phyloP scores from a whole-genome alignment of 2,113 vertebrate species.

The Colistium nudipinnis region DNA sequence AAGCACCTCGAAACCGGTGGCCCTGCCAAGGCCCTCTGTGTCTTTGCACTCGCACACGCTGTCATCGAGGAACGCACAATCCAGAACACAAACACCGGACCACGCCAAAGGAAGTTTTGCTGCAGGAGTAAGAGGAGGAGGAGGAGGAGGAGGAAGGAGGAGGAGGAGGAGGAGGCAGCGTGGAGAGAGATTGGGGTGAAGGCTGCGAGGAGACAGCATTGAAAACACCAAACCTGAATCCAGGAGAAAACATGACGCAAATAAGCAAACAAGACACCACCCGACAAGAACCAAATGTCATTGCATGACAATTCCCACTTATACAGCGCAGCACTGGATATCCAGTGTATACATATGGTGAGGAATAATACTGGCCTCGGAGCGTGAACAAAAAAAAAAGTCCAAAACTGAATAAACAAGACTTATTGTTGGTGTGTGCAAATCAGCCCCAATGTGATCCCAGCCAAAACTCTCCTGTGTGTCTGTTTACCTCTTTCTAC shows the following conservation, averaged over 20 bases:
- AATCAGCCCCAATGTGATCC: too few relatives aligned
- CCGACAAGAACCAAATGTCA: slow-evolving; percentile 54
- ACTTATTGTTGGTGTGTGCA: slow-evolving; percentile 68
- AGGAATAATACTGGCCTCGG: slow-evolving; percentile 67
- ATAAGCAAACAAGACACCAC: slow-evolving; percentile 62
- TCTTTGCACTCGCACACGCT: slow-evolving; percentile 47
- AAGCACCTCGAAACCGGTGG: slow-evolving; percentile 63
- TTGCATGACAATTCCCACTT: slow-evolving; percentile 75
- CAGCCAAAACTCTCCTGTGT: slow-evolving; percentile 39
- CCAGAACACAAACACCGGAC: slow-evolving; percentile 72
- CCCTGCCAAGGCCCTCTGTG: slow-evolving; percentile 42
- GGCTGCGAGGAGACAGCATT: slow-evolving; percentile 21
- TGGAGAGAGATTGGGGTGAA: slow-evolving; percentile 7
- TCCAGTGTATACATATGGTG: slow-evolving; percentile 70
- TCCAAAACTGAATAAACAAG: slow-evolving; percentile 75
- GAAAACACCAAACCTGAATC: slow-evolving; percentile 57
- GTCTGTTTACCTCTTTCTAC: slow-evolving; percentile 29
- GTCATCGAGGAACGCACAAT: slow-evolving; percentile 75
- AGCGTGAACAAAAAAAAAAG: slow-evolving; percentile 70
- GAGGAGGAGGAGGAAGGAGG: not conserved
- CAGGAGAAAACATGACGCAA: slow-evolving; percentile 40
- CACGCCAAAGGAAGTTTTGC: slow-evolving; percentile 55
- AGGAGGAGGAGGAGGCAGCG: slow-evolving; percentile 9
- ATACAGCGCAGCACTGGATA: slow-evolving; percentile 54
- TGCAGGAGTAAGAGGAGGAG: slow-evolving; percentile 26